Evolutionary conservation across 2,888 invertebrate genomes (phyloP), one percentile per base, ranked within the genome.

Genomic region (Nematopogon swammerdamellus): DNA sequence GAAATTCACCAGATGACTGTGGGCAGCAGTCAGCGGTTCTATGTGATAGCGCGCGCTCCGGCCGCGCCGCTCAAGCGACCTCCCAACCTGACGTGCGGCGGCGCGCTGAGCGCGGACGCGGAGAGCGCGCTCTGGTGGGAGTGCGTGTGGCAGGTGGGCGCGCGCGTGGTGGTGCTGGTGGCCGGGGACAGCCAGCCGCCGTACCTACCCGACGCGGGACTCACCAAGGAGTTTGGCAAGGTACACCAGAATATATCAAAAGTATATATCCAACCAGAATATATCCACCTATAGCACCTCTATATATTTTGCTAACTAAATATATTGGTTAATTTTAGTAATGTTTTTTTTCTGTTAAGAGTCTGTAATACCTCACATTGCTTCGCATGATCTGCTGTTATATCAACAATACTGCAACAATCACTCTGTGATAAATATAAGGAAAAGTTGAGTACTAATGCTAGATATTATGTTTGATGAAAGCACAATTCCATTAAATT

Each of bases 131-230:
- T 85, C 60, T 88, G 95, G 69, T 96, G 95, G 95, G 91, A 92
- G 72, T 89, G 92, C 76, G 86, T 91, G 48, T 95, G 94, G 93
- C 93, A 94, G 72, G 87, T 89, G 47, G 91, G 92, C 63, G 90
- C 92, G 10, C 85, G 89, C 59, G 81, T 96, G 49, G 77, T 96
- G 54, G 91, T 92, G 43, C 87, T 90, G 65, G 72, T 95, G 47
- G 89, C 89, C 2, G 86, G 85, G 53, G 61, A 67, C 1, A 64
- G 71, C 84, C 54, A 10, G 14, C 65, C 84, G 46, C 80, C 81
- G 59, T 87, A 87, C 61, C 80, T 88, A 59, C 87, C 83, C 1
- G 77, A 81, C 47, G 75, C 75, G 5, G 81, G 84, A 49, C 80
- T 82, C 56, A 70, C 83, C 48, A 66, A 63, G 49, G 85, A 87